Conservation (phyloP, 37 sponge, comb jelly and placozoan genomes). For the Beroe forskalii region DNA sequence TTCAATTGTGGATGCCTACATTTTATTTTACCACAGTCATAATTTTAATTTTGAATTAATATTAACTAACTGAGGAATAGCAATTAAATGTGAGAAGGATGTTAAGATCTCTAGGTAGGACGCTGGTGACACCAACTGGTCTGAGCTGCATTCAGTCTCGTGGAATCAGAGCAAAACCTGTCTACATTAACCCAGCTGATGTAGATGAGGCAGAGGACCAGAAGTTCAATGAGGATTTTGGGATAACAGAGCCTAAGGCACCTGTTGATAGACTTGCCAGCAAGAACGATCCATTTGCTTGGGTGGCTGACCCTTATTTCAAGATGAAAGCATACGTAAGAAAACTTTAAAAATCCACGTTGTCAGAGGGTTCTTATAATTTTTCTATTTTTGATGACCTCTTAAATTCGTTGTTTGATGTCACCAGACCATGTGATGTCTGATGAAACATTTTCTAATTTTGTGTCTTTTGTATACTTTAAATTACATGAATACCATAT, state of each 20-base stretch:
- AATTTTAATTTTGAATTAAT: too few species aligned
- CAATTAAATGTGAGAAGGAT: background rate
- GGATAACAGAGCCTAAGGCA: background rate
- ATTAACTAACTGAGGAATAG: too few species aligned
- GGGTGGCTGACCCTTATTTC: conserved; percentile 23
- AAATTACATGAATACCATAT: too few species aligned
- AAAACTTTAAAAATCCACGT: too few species aligned
- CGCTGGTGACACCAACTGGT: background rate
- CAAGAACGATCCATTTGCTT: background rate
- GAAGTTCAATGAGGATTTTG: conserved; percentile 57
- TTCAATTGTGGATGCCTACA: too few species aligned
- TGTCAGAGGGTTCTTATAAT: too few species aligned
- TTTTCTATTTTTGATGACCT: too few species aligned
- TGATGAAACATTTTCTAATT: too few species aligned
- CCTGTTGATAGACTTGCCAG: background rate
- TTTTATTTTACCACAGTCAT: too few species aligned
- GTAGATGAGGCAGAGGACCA: conserved; percentile 8
- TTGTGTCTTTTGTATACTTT: too few species aligned
- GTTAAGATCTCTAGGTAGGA: background rate
- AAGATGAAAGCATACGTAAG: background rate
- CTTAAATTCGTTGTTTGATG: too few species aligned
- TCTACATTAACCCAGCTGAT: conserved; percentile 28
- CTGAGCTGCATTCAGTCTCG: background rate
- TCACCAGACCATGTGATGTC: too few species aligned
- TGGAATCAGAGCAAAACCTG: conserved; percentile 15